Evolutionary conservation across 2,113 vertebrate species (phyloP).

Genomic region (Emydocephalus ijimae): DNA sequence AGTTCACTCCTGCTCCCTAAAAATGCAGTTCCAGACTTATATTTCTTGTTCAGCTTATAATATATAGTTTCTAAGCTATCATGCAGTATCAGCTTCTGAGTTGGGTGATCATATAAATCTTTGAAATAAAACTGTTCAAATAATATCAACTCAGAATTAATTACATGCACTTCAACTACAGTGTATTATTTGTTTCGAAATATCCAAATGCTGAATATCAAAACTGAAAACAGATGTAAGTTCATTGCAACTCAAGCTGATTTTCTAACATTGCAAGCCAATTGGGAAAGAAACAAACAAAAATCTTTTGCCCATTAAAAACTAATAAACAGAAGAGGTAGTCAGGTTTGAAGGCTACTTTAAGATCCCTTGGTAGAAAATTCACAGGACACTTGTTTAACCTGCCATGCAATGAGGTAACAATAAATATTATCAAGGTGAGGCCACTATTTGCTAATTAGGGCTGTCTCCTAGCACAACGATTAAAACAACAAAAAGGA

Average conservation of each 20-base stretch:
- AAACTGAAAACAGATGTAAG: neutral
- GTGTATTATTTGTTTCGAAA: neutral
- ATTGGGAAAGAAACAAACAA: neutral
- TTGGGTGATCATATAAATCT: neutral
- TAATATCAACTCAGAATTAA: neutral
- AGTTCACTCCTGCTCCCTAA: neutral
- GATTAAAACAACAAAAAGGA: slow-evolving; percentile 2
- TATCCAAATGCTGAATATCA: slow-evolving; percentile 22
- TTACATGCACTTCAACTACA: neutral
- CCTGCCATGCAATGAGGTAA: slow-evolving; percentile 40
- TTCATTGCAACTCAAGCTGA: slow-evolving; percentile 2
- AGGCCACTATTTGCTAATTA: neutral
- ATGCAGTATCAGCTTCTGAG: neutral
- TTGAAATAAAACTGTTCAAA: neutral
- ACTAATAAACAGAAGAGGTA: slow-evolving; percentile 45
- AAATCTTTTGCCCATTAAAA: slow-evolving; percentile 19
- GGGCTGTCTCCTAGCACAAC: neutral
- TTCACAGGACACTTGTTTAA: slow-evolving; percentile 37
- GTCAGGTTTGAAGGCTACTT: slow-evolving; percentile 19
- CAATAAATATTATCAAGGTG: slow-evolving; percentile 7
- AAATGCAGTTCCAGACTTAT: rapidly evolving
- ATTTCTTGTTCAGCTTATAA: neutral
- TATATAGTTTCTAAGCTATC: neutral
- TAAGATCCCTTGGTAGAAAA: slow-evolving; percentile 37
- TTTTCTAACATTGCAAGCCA: neutral